phyloP scores from a whole-genome alignment of 2,888 invertebrate species.

The Synanthedon formicaeformis region DNA sequence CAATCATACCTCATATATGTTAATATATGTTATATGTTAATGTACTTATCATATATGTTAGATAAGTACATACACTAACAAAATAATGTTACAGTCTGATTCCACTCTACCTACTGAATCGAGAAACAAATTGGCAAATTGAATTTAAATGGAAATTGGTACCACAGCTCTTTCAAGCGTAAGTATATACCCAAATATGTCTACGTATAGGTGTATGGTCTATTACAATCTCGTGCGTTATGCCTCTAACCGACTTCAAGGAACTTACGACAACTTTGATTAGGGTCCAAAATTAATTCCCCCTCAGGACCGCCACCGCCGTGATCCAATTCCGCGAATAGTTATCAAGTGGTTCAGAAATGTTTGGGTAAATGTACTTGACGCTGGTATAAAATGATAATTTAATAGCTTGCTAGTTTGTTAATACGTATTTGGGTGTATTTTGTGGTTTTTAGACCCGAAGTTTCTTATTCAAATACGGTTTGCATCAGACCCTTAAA shows the following conservation, averaged over 20 bases:
- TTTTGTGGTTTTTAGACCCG: neutral
- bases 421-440: neutral
- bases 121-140: too few species aligned
- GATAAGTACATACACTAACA: too few species aligned
- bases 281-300: constrained; percentile 49
- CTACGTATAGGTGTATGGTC: neutral
- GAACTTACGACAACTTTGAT: constrained; percentile 43
- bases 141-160: too few species aligned
- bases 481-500: neutral
- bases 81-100: too few species aligned
- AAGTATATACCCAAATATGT: too few species aligned
- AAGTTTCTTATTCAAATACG: neutral
- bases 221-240: constrained; percentile 1
- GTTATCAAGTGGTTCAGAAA: constrained; percentile 33
- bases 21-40: too few species aligned
- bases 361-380: constrained; percentile 10
- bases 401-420: constrained; percentile 1
- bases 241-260: constrained; percentile 19
- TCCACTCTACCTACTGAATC: too few species aligned
- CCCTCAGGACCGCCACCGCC: constrained; percentile 23
- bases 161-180: too few species aligned
- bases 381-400: constrained; percentile 3
- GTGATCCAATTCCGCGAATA: constrained; percentile 36
- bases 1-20: too few species aligned
- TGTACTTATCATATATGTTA: too few species aligned